A percentile compares a stretch with the other conserved stretches of the same genome.
Conservation (phyloP, 35 echinoderm and acorn worm genomes). For the Amphiura filiformis region DNA sequence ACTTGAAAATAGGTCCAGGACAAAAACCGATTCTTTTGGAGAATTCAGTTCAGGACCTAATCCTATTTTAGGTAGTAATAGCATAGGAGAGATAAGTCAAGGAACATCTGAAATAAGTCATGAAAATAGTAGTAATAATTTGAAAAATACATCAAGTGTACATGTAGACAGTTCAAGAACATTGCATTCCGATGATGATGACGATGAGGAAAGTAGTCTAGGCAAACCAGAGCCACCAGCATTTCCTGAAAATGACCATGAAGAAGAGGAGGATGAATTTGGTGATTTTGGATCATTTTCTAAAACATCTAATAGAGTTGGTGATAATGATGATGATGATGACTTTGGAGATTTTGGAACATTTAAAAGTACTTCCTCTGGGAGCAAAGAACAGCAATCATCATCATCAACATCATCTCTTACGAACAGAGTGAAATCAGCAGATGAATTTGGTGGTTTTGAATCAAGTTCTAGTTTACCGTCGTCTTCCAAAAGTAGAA, state of each 20-base stretch:
- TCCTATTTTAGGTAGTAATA: neutral
- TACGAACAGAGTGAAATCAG: neutral
- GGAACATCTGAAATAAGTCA: neutral
- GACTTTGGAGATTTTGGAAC: conserved; percentile 39
- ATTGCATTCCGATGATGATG: neutral
- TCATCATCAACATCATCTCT: neutral
- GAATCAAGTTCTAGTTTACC: neutral
- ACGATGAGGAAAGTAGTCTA: neutral
- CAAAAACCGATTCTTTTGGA: neutral
- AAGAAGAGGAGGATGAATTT: neutral
- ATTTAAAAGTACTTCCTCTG: conserved; percentile 6
- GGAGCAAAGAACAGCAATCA: neutral
- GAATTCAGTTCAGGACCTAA: neutral
- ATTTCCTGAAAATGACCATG: neutral
- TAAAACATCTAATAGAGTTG: neutral
- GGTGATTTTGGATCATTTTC: neutral
- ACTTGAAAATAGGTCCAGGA: neutral
- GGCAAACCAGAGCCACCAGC: neutral
- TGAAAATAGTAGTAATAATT: neutral
- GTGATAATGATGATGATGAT: conserved; percentile 18
- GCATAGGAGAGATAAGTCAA: neutral
- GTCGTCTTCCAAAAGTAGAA: neutral
- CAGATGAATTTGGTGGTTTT: conserved; percentile 28
- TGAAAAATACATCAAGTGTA: neutral
- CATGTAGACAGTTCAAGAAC: neutral